phyloP scores from a whole-genome alignment of 2,888 invertebrate species.

The Cephus pulcher region DNA sequence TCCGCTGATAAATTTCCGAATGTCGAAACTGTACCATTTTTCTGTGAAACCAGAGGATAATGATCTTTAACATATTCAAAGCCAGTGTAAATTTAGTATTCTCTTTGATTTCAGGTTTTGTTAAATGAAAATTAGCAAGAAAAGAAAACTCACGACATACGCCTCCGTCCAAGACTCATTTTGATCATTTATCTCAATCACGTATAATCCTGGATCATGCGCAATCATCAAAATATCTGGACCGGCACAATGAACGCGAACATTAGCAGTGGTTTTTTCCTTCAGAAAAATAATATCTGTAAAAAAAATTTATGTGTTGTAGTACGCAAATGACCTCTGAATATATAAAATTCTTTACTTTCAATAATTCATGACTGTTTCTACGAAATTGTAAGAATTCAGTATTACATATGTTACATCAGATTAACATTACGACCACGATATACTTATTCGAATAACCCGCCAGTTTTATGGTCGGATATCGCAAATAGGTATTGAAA shows the following conservation, averaged over 20 bases:
- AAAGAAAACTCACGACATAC: slow-evolving; percentile 33
- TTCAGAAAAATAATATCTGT: neutral
- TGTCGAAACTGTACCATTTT: slow-evolving; percentile 33
- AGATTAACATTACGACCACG: neutral
- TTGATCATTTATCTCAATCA: slow-evolving; percentile 37
- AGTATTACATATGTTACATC: neutral
- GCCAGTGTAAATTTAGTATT: neutral
- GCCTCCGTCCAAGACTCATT: slow-evolving; percentile 23
- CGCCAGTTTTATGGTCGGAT: too few relatives aligned
- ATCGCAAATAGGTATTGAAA: too few relatives aligned
- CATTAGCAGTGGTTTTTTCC: slow-evolving; percentile 35
- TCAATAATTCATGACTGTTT: neutral
- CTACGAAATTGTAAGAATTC: neutral
- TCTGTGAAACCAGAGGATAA: slow-evolving; percentile 40
- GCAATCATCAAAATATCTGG: slow-evolving; percentile 37
- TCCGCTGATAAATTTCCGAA: slow-evolving; percentile 46
- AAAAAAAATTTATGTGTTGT: neutral
- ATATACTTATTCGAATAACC: neutral
- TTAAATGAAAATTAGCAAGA: neutral
- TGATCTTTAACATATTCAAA: neutral
- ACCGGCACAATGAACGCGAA: slow-evolving; percentile 45
- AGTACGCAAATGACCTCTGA: neutral
- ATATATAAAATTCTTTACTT: neutral
- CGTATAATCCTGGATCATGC: slow-evolving; percentile 48
- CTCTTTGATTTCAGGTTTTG: neutral